Percentiles rank a stretch among this genome's conserved stretches.
Conservation (phyloP, 2,888 invertebrate genomes). For the Pristionchus exspectatus region DNA sequence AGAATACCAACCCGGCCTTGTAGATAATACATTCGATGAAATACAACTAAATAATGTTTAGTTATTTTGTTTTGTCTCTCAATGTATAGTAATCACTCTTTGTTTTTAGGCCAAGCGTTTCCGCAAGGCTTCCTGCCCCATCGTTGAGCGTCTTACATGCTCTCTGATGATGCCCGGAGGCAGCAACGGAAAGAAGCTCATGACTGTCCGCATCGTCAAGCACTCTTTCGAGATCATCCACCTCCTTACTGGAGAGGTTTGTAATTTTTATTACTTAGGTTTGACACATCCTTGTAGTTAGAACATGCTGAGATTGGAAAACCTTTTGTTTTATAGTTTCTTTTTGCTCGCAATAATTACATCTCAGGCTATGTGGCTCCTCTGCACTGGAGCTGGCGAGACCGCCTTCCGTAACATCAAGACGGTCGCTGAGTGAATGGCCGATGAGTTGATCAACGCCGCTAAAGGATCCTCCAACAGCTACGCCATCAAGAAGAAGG, state of each 20-base stretch:
- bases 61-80: neutral
- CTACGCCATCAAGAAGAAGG: too few relatives aligned
- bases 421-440: conserved; percentile 99
- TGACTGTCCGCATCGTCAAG: conserved; percentile 99
- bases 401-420: conserved; percentile 99
- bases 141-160: conserved; percentile 97
- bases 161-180: too few relatives aligned
- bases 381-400: conserved; percentile 98
- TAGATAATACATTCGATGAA: too few relatives aligned
- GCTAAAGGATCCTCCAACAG: too few relatives aligned
- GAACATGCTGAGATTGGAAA: conserved; percentile 24
- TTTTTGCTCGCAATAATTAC: neutral
- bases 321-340: neutral
- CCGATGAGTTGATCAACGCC: conserved; percentile 99
- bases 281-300: too few relatives aligned
- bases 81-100: neutral
- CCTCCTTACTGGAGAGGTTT: too few relatives aligned
- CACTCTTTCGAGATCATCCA: too few relatives aligned
- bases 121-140: too few relatives aligned
- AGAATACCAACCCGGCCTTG: conserved; percentile 54
- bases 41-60: neutral
- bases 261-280: too few relatives aligned
- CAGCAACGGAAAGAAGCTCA: too few relatives aligned
- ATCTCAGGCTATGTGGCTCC: conserved; percentile 89
- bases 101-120: conserved; percentile 82